Conservation (phyloP, 1,140 invertebrate genomes). For the Platorchestia sp. region DNA sequence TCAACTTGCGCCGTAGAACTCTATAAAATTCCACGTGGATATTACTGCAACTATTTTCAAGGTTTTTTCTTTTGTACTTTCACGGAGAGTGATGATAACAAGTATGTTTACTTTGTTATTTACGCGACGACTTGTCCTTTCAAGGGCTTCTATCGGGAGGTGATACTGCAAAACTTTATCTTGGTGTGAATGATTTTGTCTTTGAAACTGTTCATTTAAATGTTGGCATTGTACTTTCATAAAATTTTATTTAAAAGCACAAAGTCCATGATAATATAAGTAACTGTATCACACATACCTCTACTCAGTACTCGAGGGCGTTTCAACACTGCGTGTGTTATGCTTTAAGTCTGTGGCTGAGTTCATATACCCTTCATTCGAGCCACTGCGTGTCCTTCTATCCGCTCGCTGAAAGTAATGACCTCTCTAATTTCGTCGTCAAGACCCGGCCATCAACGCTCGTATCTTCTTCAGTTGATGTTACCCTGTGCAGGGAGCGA, state of each 20-base stretch:
- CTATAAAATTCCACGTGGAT: no score
- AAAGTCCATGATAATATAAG: background rate
- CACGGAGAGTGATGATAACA: background rate
- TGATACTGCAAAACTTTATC: no score
- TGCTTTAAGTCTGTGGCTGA: background rate
- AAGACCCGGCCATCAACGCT: background rate
- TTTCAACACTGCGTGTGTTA: background rate
- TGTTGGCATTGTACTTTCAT: background rate
- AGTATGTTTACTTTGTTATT: background rate
- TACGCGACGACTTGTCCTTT: background rate
- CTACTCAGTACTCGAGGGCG: background rate
- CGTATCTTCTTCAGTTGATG: background rate
- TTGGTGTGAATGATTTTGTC: background rate
- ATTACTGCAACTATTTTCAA: background rate
- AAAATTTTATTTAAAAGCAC: background rate
- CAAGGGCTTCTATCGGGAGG: background rate
- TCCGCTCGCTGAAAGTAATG: background rate
- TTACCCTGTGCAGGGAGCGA: background rate
- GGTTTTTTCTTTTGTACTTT: background rate
- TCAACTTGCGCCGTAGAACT: no score
- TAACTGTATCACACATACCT: background rate
- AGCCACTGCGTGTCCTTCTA: background rate
- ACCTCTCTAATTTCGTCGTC: background rate
- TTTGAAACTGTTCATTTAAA: background rate
- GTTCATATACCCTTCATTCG: background rate